Evolutionary conservation across 2,888 invertebrate genomes (phyloP), one percentile per base, ranked within the genome.

Genomic region (Ditylenchus weischeri): DNA sequence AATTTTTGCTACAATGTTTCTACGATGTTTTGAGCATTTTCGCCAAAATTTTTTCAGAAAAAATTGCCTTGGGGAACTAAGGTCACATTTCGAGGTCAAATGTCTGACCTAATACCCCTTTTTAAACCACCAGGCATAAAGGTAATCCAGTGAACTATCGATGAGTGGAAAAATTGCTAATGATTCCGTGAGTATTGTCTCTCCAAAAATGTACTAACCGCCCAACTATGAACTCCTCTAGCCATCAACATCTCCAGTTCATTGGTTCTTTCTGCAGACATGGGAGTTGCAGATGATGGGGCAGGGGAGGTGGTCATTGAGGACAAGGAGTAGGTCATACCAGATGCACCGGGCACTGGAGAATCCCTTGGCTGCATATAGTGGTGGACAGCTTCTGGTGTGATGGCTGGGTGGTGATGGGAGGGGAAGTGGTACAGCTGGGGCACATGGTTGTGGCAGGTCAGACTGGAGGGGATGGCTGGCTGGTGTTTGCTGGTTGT

Each of bases 191-290:
- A 5, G 5, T 5, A 29, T 29, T 29, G 29, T 29, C 5, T 2
- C 29, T 29, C 29, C 3, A 29, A 29, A 29, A 4, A 29, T 29
- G 29, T 29, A 29, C 29, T 66, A 23, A 68, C 68, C 65, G 57
- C 58, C 68, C 68, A 68, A 13, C 36, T 66, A n/a, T n/a, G 59
- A 13, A 68, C 57, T 43, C 68, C 65, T 35, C 36, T 64, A 10
- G 49, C 51, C 19, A 57, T 36, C 19, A 68, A 61, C 35, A 49
- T 43, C 15, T 66, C 59, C 23, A 68, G 54, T 35, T 68, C 65
- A 19, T 19, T 23, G n/a, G 57, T 68, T 18, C 65, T 49, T 47
- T 68, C 68, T 18, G 50, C 47, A 38, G 64, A 43, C 50, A 51
- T 51, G n/a, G 66, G 63, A 43, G 66, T 43, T 10, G 57, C 54